Base-by-base conservation (phyloP, 2,113 vertebrate genomes). In the Papio anubis region DNA sequence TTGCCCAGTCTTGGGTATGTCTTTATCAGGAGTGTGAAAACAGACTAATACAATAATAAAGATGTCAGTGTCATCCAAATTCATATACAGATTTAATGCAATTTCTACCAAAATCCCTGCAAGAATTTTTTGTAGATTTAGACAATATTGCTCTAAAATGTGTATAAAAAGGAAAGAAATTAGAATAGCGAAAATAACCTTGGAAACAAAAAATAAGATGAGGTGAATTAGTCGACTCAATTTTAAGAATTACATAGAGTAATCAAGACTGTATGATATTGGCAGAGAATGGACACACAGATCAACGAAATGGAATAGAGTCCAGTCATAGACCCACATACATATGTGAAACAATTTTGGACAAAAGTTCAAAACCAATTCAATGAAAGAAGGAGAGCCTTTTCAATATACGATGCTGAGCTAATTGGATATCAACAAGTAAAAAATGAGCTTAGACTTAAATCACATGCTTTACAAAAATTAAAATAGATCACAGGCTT, bases 11-110 rank as follows among this genome's bases (percentile, higher is more conserved):
- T 32, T 32, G 61, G 61, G 12, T 64, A 64, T 30, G 11, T 64
- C 61, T 64, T 32, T 64, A 30, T 64, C 27, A 64, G 27, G 13
- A 30, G 11, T 2, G 11, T 64, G 61, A 27, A 64, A 64, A 32
- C 61, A 64, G 61, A 64, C 27, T 30, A 32, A 64, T 64, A 64
- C 27, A 64, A 30, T 30, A 38, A 35, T 61, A 43, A 79, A 35
- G 1, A 52, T 3, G 3, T 10, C 5, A 3, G 11, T 13, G 11
- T 2, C 17, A 18, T 45, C 8, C 11, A 48, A 27, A 6, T 43
- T 27, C 7, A 16, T 7, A 17, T 14, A 43, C 45, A 7, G 21
- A 4, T 23, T 87, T 61, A 45, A 43, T 20, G 14, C 0, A 43
- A 13, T 43, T 81, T 17, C 50, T 45, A 35, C 32, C 7, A 57